phyloP scores from a whole-genome alignment of 2,797 vertebrate species.

The Anguilla megastoma region DNA sequence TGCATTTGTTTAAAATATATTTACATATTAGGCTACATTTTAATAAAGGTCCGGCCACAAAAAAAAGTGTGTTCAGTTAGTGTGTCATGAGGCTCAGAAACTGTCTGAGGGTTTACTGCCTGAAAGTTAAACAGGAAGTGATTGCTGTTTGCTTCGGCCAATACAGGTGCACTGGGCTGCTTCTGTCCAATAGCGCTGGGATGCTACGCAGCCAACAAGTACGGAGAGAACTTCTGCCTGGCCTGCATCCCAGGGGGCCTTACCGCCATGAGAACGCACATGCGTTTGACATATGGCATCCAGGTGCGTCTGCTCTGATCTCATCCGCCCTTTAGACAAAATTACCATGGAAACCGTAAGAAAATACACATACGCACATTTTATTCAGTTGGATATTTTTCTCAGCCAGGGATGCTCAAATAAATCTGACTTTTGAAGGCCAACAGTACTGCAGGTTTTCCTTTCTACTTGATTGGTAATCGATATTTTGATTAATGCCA shows the following conservation, averaged over 20 bases:
- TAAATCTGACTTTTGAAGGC: not conserved
- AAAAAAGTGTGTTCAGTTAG: not conserved
- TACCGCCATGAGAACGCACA: slow-evolving; percentile 79
- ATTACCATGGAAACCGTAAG: not conserved
- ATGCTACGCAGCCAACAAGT: slow-evolving; percentile 76
- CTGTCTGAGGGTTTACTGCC: not conserved
- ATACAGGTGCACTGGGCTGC: slow-evolving; percentile 70
- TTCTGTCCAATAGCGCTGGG: slow-evolving; percentile 66
- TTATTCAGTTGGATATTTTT: not conserved
- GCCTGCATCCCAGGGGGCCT: slow-evolving; percentile 74
- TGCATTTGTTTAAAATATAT: not conserved
- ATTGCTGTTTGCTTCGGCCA: not conserved
- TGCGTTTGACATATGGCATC: slow-evolving; percentile 83
- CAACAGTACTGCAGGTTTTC: not conserved
- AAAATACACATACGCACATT: not conserved
- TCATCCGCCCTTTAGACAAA: not conserved
- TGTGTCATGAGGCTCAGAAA: not conserved
- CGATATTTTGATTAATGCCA: not conserved
- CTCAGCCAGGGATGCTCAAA: not conserved
- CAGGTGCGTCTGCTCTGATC: slow-evolving; percentile 54
- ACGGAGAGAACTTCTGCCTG: slow-evolving; percentile 76
- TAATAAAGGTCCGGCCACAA: not conserved
- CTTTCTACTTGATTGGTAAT: not conserved
- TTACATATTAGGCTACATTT: not conserved
- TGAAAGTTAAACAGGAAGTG: not conserved